Conservation (phyloP, 2,888 invertebrate genomes). For the Saturnia pavonia region DNA sequence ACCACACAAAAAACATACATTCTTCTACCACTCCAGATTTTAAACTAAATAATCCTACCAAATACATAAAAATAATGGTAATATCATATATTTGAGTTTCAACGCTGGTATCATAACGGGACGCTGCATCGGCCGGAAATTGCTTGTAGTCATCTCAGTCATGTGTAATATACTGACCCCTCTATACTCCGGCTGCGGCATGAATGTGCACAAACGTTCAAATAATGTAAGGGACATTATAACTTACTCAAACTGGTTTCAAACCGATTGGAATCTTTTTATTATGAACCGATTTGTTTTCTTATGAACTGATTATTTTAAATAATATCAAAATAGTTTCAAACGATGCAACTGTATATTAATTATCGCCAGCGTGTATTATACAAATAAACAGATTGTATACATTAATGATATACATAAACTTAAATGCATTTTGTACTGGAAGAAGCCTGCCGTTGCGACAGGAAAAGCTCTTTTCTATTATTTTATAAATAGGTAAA, state of each 20-base stretch:
- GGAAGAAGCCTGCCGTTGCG: too few species aligned
- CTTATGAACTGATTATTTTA: neutral
- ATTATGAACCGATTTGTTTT: neutral
- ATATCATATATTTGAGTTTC: neutral
- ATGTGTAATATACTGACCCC: constrained; percentile 10
- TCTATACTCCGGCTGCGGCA: neutral
- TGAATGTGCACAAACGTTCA: neutral
- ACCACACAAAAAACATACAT: too few species aligned
- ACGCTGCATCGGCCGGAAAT: neutral
- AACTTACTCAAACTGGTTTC: constrained; percentile 1
- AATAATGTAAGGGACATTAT: neutral
- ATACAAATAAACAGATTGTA: too few species aligned
- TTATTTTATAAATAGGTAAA: too few species aligned
- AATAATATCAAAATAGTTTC: too few species aligned
- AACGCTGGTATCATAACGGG: neutral
- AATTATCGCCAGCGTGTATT: too few species aligned
- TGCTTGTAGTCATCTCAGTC: neutral
- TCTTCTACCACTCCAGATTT: too few species aligned
- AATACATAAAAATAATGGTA: neutral
- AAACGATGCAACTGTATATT: too few species aligned
- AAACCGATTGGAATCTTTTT: too few species aligned
- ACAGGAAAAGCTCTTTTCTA: too few species aligned
- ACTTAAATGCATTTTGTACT: too few species aligned
- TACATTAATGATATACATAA: too few species aligned
- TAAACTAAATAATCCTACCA: neutral